These are phyloP conservation scores for Agrotis clavis DNA, from an alignment of 2,888 invertebrate species.

Conservation along the genomic window DNA sequence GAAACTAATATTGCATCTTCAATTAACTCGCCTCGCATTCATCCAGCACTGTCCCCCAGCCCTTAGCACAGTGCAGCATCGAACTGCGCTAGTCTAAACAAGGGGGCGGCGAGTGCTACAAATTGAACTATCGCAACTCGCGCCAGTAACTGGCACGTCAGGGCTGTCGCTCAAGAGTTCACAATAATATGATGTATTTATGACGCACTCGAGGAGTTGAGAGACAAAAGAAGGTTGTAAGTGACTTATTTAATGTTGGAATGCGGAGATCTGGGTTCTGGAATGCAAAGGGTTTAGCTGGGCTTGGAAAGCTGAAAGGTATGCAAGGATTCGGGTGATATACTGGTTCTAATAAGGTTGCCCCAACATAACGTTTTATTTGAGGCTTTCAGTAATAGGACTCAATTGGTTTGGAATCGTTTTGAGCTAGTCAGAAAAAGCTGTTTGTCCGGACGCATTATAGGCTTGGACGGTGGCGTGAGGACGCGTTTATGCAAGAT, in stretches of 20 bases:
- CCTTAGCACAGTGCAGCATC: conserved; percentile 55
- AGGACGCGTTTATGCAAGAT: too few relatives aligned
- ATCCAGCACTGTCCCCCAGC: conserved; percentile 7
- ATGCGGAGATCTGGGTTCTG: conserved; percentile 2
- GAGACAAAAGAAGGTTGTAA: conserved; percentile 33
- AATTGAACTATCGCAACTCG: conserved; percentile 73
- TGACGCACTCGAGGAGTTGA: conserved; percentile 22
- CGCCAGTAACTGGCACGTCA: conserved; percentile 55
- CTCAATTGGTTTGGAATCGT: too few relatives aligned
- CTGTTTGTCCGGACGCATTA: too few relatives aligned
- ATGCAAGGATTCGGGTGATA: neutral
- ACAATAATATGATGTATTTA: conserved; percentile 42
- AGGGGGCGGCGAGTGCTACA: conserved; percentile 71
- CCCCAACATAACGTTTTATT: neutral
- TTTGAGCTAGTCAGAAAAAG: too few relatives aligned
- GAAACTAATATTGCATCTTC: neutral
- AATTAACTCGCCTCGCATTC: conserved; percentile 24
- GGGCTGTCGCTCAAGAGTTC: conserved; percentile 58
- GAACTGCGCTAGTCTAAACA: conserved; percentile 76
- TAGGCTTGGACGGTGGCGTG: too few relatives aligned
- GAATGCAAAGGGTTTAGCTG: neutral
- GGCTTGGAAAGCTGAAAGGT: neutral
- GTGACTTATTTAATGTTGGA: conserved; percentile 7
- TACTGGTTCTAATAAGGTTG: conserved; percentile 22
- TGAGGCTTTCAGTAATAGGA: neutral